phyloP scores from a whole-genome alignment of 2,888 invertebrate genomes.

The Campoletis raptor region DNA sequence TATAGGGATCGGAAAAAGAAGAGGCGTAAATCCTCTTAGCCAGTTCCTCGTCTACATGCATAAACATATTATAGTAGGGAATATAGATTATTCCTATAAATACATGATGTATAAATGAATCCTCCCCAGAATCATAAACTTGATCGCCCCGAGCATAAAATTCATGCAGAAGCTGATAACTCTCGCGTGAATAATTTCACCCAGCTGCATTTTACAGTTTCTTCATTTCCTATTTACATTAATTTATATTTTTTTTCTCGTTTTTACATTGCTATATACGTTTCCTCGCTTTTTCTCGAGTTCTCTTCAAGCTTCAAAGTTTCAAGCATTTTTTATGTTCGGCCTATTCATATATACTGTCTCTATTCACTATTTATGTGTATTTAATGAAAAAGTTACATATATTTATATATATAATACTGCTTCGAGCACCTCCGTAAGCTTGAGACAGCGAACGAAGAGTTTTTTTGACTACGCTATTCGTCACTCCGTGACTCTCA shows the following conservation, averaged over 20 bases:
- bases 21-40: constrained; percentile 13
- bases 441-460: constrained; percentile 28
- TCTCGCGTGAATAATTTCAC: constrained; percentile 66
- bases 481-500: constrained; percentile 29
- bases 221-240: constrained; percentile 55
- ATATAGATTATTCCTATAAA: background rate
- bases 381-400: constrained; percentile 23
- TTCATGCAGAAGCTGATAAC: constrained; percentile 63
- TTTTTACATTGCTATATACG: constrained; percentile 18
- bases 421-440: constrained; percentile 29
- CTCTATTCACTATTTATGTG: constrained; percentile 26
- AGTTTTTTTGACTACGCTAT: constrained; percentile 40
- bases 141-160: constrained; percentile 58
- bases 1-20: background rate
- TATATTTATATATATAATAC: background rate
- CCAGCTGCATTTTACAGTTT: constrained; percentile 64
- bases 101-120: constrained; percentile 40
- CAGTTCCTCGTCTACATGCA: constrained; percentile 8
- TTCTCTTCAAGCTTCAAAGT: constrained; percentile 39
- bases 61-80: background rate
- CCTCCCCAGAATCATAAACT: constrained; percentile 61
- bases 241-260: constrained; percentile 27
- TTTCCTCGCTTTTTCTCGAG: constrained; percentile 22
- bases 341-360: constrained; percentile 28
- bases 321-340: constrained; percentile 33